phyloP scores from a whole-genome alignment of 2,888 invertebrate genomes.

The Nesidiocoris tenuis region DNA sequence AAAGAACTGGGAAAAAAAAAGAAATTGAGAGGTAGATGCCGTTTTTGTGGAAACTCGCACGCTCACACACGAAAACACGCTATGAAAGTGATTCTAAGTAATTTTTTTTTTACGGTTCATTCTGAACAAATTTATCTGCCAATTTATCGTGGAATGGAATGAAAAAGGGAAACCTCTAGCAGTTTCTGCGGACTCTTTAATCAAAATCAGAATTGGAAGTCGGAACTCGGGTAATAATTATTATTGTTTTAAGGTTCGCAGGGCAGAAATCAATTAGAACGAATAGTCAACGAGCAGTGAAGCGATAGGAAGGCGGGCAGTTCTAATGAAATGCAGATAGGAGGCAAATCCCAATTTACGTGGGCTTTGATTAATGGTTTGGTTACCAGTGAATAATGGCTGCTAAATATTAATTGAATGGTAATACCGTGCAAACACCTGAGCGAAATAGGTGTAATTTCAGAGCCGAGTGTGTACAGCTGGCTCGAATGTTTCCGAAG shows the following conservation, averaged over 20 bases:
- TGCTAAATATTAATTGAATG: constrained; percentile 48
- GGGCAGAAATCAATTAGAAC: constrained; percentile 17
- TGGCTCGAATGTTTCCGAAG: neutral
- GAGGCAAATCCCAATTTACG: constrained; percentile 46
- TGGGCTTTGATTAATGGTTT: constrained; percentile 43
- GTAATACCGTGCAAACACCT: constrained; percentile 43
- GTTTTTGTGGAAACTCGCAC: too few relatives aligned
- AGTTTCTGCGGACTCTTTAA: too few relatives aligned
- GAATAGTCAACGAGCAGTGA: constrained; percentile 9
- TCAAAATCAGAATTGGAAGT: neutral
- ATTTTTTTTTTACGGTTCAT: too few relatives aligned
- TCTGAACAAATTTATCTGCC: too few relatives aligned
- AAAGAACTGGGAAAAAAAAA: too few relatives aligned
- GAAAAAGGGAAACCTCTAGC: too few relatives aligned
- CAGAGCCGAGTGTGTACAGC: neutral
- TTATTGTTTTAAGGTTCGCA: neutral
- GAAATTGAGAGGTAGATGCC: too few relatives aligned
- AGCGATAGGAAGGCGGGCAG: neutral
- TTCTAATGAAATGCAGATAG: constrained; percentile 45
- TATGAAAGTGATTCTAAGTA: too few relatives aligned
- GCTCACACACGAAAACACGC: too few relatives aligned
- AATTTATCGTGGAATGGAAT: too few relatives aligned
- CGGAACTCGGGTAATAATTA: neutral
- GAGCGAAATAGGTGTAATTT: neutral
- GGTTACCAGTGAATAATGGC: constrained; percentile 46